These are phyloP conservation scores for Carlito syrichta DNA, from an alignment of 2,113 vertebrate species.

Conservation along the genomic window DNA sequence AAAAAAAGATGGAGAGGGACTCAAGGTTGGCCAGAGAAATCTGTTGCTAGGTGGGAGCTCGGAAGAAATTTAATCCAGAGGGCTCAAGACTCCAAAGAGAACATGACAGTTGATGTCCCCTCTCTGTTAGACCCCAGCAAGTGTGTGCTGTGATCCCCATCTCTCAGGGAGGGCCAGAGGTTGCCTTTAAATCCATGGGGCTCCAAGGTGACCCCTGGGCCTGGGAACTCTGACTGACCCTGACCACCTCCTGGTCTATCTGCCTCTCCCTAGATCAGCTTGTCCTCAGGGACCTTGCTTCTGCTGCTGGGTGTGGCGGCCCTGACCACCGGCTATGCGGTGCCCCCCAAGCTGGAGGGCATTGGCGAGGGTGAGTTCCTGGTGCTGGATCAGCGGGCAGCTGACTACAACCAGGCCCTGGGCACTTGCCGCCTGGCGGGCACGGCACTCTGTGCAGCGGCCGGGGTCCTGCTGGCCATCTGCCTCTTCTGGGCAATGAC, in stretches of 20 bases:
- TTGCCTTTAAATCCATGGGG: neutral
- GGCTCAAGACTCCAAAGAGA: neutral
- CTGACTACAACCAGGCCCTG: constrained; percentile 72
- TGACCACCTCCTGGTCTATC: neutral
- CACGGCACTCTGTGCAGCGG: constrained; percentile 21
- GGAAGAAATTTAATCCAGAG: neutral
- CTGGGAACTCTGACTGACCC: neutral
- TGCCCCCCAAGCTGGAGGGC: constrained; percentile 78
- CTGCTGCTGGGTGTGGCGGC: constrained; percentile 70
- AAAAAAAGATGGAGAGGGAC: no score
- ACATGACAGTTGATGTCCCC: neutral
- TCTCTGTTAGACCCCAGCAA: neutral
- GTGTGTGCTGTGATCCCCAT: neutral
- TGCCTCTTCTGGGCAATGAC: constrained; percentile 63
- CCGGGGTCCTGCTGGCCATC: constrained; percentile 44
- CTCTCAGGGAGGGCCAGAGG: neutral
- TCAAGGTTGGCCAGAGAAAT: neutral
- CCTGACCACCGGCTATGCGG: constrained; percentile 68
- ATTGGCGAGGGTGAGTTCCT: constrained; percentile 72
- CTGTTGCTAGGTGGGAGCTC: neutral
- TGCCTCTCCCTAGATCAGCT: constrained; percentile 67
- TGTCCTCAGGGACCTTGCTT: constrained; percentile 70
- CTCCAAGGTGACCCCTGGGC: neutral
- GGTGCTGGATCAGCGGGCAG: constrained; percentile 72
- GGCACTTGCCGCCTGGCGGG: constrained; percentile 73